Conservation (phyloP, 2,888 invertebrate species). For the Conus canariensis region DNA sequence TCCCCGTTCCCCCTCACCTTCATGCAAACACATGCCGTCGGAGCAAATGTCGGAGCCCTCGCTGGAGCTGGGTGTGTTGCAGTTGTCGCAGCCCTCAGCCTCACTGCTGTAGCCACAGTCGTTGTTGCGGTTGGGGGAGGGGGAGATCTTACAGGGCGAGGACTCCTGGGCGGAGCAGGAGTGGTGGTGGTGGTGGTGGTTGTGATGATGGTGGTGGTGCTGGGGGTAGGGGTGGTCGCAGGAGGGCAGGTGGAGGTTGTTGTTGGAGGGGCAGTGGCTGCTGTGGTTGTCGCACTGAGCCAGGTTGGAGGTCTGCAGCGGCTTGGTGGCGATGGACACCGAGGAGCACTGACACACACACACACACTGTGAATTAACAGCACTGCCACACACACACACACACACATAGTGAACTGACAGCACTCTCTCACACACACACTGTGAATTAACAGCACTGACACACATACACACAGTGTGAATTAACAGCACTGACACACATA, state of each 20-base stretch:
- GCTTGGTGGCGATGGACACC: constrained; percentile 40
- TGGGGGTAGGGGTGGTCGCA: constrained; percentile 31
- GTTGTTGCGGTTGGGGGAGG: constrained; percentile 77
- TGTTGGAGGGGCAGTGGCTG: constrained; percentile 28
- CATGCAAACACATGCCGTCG: constrained; percentile 91
- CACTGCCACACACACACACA: neutral
- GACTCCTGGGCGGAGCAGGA: constrained; percentile 30
- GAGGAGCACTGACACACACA: constrained; percentile 35
- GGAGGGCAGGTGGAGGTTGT: neutral
- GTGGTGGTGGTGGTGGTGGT: constrained; percentile 11
- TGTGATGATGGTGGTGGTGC: constrained; percentile 8
- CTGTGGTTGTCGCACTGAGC: constrained; percentile 45
- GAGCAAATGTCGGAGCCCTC: constrained; percentile 95
- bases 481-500: too few species aligned
- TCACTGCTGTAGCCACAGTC: constrained; percentile 95
- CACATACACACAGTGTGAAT: too few species aligned
- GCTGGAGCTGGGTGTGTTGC: constrained; percentile 90
- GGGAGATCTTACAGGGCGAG: constrained; percentile 12
- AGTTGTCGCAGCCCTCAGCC: constrained; percentile 85
- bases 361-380: neutral
- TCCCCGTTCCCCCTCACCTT: constrained; percentile 72
- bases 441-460: too few species aligned
- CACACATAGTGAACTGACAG: neutral
- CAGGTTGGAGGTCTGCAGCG: constrained; percentile 39
- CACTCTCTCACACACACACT: neutral